A percentile compares a stretch with the other conserved stretches of the same genome.
phyloP scores from a whole-genome alignment of 2,888 invertebrate genomes.

The Amphiduros pacificus region DNA sequence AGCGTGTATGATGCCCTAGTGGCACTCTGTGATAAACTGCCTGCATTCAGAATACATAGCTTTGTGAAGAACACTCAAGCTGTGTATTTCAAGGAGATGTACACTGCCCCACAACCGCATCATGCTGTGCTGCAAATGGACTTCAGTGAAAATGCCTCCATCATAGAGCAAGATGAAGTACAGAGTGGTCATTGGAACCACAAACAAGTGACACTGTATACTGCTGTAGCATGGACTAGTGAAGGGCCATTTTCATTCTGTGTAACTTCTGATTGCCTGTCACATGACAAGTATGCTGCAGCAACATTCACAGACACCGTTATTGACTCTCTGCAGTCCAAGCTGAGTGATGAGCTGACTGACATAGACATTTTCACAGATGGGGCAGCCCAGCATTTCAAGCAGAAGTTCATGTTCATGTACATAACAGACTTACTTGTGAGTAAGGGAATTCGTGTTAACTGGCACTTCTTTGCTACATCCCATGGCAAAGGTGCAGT shows the following conservation, averaged over 20 bases:
- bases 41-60: not conserved
- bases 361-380: not conserved
- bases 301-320: not conserved
- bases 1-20: no score
- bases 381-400: not conserved
- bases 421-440: not conserved
- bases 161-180: not conserved
- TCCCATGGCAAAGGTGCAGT: not conserved
- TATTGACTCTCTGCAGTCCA: not conserved
- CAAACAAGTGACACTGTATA: not conserved
- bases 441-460: not conserved
- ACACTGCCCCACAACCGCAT: no score
- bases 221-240: not conserved
- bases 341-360: not conserved
- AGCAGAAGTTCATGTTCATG: not conserved
- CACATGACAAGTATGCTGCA: not conserved
- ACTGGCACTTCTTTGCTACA: not conserved
- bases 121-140: not conserved
- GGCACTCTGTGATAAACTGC: no score
- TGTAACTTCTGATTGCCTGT: not conserved
- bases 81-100: no score
- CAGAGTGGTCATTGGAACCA: not conserved
- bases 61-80: no score
- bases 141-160: not conserved
- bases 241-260: not conserved